These are phyloP conservation scores for Geotrypetes seraphini DNA, from an alignment of 2,797 vertebrate species.

Conservation along the genomic window DNA sequence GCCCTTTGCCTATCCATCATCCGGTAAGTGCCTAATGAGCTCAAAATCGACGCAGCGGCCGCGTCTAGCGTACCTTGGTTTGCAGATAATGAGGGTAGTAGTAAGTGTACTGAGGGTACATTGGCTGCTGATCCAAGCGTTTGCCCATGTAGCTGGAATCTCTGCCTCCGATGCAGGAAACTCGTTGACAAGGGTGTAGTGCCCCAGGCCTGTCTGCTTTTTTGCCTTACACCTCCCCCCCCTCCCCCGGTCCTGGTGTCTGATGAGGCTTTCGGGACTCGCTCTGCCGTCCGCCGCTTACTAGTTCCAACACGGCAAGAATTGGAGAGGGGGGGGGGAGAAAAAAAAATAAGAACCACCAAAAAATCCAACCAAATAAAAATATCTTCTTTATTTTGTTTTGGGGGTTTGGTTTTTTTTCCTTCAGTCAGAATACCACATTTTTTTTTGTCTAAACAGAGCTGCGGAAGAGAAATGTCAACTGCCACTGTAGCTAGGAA, in stretches of 20 bases:
- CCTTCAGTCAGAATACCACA: conserved; percentile 29
- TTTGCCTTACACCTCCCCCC: too few species aligned
- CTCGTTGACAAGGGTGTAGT: conserved; percentile 59
- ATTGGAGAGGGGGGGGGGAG: conserved; percentile 28
- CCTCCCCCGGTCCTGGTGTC: conserved; percentile 58
- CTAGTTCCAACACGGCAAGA: conserved; percentile 53
- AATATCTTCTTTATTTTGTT: conserved; percentile 8
- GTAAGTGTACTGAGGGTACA: conserved; percentile 98
- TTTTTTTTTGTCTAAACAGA: conserved; percentile 18
- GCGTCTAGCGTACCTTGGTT: conserved; percentile 77
- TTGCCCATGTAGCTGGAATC: conserved; percentile 99
- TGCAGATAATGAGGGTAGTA: conserved; percentile 96
- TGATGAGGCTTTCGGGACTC: conserved; percentile 43
- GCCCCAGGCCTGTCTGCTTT: conserved; percentile 62
- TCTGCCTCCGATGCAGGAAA: conserved; percentile 81
- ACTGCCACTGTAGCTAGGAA: conserved; percentile 30
- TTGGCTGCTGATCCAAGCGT: conserved; percentile 96
- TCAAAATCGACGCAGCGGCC: conserved; percentile 8
- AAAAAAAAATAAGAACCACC: conserved; percentile 26
- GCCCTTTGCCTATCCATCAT: conserved; percentile 29
- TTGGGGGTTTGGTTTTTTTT: too few species aligned
- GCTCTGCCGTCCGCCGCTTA: conserved; percentile 37
- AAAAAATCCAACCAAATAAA: not conserved
- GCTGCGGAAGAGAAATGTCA: conserved; percentile 39
- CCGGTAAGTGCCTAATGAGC: conserved; percentile 30